A percentile compares a stretch with the other conserved stretches of the same genome.
These are phyloP conservation scores for Magallana nippona DNA, from an alignment of 2,888 invertebrate genomes.

Conservation along the genomic window DNA sequence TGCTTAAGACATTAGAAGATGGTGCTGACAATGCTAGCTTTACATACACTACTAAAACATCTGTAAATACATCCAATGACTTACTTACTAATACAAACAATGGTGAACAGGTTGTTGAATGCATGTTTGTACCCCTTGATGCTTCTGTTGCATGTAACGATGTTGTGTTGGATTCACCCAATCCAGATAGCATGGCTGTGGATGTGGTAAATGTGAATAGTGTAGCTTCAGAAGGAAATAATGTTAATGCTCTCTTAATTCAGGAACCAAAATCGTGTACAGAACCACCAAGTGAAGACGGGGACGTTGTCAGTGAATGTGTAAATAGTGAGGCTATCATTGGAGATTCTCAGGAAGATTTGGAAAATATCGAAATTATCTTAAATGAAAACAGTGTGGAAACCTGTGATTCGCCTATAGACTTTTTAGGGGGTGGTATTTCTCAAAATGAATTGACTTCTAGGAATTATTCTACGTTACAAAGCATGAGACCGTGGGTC, in stretches of 20 bases:
- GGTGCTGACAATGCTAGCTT: neutral
- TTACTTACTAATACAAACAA: neutral
- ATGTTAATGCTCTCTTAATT: slow-evolving; percentile 14
- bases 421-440: slow-evolving; percentile 28
- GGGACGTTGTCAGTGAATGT: neutral
- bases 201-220: neutral
- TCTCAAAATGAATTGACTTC: slow-evolving; percentile 19
- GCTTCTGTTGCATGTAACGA: slow-evolving; percentile 37
- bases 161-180: slow-evolving; percentile 31
- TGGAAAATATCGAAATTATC: slow-evolving; percentile 19
- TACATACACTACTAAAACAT: slow-evolving; percentile 26
- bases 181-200: slow-evolving; percentile 21
- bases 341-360: slow-evolving; percentile 21
- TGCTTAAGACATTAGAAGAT: slow-evolving; percentile 10
- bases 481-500: slow-evolving; percentile 41
- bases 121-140: slow-evolving; percentile 21
- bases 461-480: slow-evolving; percentile 1
- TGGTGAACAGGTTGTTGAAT: slow-evolving; percentile 14
- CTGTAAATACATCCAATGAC: slow-evolving; percentile 10
- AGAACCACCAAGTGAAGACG: slow-evolving; percentile 20
- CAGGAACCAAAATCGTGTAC: slow-evolving; percentile 31
- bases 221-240: slow-evolving; percentile 23
- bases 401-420: slow-evolving; percentile 32
- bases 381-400: slow-evolving; percentile 23
- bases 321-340: neutral